Conservation (phyloP, 2,113 vertebrate genomes). For the Oryzias celebensis region DNA sequence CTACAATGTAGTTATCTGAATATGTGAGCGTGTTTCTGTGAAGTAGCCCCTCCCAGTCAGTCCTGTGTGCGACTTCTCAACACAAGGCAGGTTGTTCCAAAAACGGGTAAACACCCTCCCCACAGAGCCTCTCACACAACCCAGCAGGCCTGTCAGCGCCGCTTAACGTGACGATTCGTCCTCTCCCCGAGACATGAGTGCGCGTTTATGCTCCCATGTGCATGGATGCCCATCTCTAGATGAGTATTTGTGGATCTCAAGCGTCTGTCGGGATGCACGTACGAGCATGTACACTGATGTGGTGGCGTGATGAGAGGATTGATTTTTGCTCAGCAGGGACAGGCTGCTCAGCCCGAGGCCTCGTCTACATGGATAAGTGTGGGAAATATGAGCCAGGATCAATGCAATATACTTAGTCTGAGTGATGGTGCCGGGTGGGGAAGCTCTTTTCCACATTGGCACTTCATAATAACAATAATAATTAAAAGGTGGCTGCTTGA, state of each 20-base stretch:
- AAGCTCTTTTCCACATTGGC: neutral
- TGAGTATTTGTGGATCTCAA: neutral
- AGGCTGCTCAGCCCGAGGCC: neutral
- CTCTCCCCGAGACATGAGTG: constrained; percentile 26
- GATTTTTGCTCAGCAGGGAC: constrained; percentile 32
- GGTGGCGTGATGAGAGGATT: constrained; percentile 32
- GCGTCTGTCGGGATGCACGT: neutral
- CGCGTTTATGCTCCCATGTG: constrained; percentile 7
- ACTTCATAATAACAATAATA: no score
- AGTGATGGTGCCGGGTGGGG: constrained; percentile 1
- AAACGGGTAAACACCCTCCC: constrained; percentile 59
- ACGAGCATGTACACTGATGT: neutral
- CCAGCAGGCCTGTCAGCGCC: constrained; percentile 61
- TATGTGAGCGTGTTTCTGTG: constrained; percentile 10
- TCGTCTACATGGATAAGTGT: constrained; percentile 51
- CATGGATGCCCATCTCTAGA: constrained; percentile 11
- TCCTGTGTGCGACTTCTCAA: constrained; percentile 38
- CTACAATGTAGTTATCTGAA: constrained; percentile 11
- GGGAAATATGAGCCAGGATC: constrained; percentile 53
- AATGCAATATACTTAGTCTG: constrained; percentile 25
- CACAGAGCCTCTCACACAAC: constrained; percentile 45
- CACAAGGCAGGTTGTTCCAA: constrained; percentile 68
- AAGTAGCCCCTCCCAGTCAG: constrained; percentile 29
- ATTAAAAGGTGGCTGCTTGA: no score
- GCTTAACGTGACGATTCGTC: constrained; percentile 61